Evolutionary conservation across 1,140 invertebrate species (phyloP).

Genomic region (Bombus huntii): DNA sequence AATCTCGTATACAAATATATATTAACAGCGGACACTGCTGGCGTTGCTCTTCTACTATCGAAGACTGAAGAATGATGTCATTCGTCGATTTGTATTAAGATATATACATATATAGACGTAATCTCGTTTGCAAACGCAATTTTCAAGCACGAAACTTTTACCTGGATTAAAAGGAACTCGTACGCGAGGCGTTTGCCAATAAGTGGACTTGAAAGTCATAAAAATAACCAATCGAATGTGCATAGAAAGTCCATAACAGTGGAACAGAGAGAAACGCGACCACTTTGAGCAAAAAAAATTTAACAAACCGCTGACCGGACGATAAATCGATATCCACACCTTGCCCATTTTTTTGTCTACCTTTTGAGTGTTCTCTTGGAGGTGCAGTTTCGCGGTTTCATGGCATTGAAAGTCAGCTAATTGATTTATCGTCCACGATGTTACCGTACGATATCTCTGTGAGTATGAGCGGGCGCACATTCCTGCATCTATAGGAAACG

Average conservation of each 20-base stretch:
- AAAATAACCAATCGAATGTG: conserved; percentile 17
- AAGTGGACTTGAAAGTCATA: not conserved
- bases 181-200: not conserved
- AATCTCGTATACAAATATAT: too few species aligned
- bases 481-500: not conserved
- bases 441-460: not conserved
- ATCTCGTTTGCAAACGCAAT: not conserved
- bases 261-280: not conserved
- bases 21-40: too few species aligned
- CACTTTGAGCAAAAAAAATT: conserved; percentile 8
- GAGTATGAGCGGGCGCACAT: too few species aligned
- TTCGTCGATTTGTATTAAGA: not conserved
- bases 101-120: not conserved
- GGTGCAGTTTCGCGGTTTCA: conserved; percentile 1
- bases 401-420: conserved; percentile 23
- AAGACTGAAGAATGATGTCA: too few species aligned
- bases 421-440: conserved; percentile 32
- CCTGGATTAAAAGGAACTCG: not conserved
- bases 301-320: not conserved
- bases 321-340: conserved; percentile 33
- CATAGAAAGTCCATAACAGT: not conserved
- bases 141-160: not conserved
- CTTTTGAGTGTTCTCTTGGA: not conserved
- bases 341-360: not conserved
- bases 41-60: too few species aligned